Evolutionary conservation across 2,888 invertebrate genomes (phyloP), one percentile per base, ranked within the genome.

Genomic region (Sialis lutaria): DNA sequence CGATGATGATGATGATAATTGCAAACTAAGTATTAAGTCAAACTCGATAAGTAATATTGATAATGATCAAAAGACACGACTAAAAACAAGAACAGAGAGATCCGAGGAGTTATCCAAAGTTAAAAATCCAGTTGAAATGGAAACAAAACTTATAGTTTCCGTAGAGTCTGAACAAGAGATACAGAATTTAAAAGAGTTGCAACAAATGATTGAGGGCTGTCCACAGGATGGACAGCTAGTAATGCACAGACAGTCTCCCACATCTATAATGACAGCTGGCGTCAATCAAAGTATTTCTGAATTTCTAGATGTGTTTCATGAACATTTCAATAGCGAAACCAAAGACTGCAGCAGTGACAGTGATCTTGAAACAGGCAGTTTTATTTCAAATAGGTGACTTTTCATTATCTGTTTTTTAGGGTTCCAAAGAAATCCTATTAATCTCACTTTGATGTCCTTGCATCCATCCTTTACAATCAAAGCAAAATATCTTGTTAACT

Each of bases 111-210:
- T 12, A 31, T 45, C 5, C n/a, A 40, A 30, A 39, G 6, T 8
- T 31, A 13, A 12, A 13, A 12, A 7, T 13, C 33, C 22, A n/a
- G n/a, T 22, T 22, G 22, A 22, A 22, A 22, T 22, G 2, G 4
- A 22, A 22, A 22, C 22, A 22, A 4, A 22, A 22, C 22, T 2
- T 22, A 22, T 4, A 22, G 22, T 22, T 22, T 4, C 44, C 39
- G 47, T 49, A 47, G 44, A 40, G 42, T 35, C 35, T 40, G 39
- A 53, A 45, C 42, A 66, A 55, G 66, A 68, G 13, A 68, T 68
- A 64, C 68, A 67, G 49, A 64, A 65, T 48, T 56, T 70, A 40
- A 67, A 67, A 53, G 67, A 64, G 42, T 56, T 70, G 40, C 67
- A 68, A 52, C 67, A 65, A 50, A 53, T 65, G 53, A 60, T 63